Conservation (phyloP, 2,888 invertebrate species). For the Polydrusus pterygomalis region DNA sequence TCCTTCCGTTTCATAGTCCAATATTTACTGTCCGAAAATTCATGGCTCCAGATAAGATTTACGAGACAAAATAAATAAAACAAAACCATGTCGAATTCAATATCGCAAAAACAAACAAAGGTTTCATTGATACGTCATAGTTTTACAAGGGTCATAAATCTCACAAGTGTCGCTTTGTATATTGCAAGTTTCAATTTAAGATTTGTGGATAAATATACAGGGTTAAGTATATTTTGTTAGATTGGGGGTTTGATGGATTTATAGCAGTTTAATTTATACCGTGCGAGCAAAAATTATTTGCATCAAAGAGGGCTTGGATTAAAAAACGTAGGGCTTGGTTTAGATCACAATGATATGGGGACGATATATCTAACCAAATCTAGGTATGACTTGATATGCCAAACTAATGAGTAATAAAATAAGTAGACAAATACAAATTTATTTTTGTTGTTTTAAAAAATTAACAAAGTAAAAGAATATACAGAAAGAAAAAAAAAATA, state of each 20-base stretch:
- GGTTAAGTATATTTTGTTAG: background rate
- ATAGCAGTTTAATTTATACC: background rate
- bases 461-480: too few relatives aligned
- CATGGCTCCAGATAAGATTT: conserved; percentile 4
- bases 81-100: conserved; percentile 4
- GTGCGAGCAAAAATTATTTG: too few relatives aligned
- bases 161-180: background rate
- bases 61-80: conserved; percentile 22
- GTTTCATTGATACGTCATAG: conserved; percentile 9
- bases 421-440: too few relatives aligned
- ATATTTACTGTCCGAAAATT: conserved; percentile 9
- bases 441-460: too few relatives aligned
- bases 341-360: too few relatives aligned
- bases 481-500: too few relatives aligned
- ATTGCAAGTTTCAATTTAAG: conserved; percentile 4
- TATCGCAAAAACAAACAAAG: conserved; percentile 13
- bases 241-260: conserved; percentile 2
- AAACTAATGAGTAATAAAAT: too few relatives aligned
- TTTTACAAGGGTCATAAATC: conserved; percentile 1
- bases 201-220: conserved; percentile 19
- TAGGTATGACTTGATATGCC: too few relatives aligned
- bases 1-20: background rate
- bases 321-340: too few relatives aligned
- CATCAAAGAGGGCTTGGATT: too few relatives aligned
- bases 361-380: too few relatives aligned